These are phyloP conservation scores for Passer montanus DNA, from an alignment of 2,113 vertebrate species.

Conservation along the genomic window DNA sequence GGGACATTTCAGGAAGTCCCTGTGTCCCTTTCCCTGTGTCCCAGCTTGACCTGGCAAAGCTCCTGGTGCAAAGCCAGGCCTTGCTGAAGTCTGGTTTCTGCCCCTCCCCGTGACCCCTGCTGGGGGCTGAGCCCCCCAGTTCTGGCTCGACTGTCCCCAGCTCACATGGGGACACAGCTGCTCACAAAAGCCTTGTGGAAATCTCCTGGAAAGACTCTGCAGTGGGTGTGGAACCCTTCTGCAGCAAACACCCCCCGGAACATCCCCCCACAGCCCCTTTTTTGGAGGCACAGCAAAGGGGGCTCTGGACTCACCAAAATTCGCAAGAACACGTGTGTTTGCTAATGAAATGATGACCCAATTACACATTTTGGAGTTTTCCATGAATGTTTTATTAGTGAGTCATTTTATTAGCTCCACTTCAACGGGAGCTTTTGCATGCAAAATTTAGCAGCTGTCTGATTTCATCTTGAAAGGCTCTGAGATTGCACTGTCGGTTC, in stretches of 20 bases:
- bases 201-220: background rate
- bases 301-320: rapidly evolving
- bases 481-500: background rate
- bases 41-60: background rate
- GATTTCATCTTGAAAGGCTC: constrained; percentile 47
- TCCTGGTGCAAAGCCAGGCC: background rate
- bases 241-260: background rate
- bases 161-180: rapidly evolving
- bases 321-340: rapidly evolving
- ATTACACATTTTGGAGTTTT: constrained; percentile 48
- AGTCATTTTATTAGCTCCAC: constrained; percentile 52
- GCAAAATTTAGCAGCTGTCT: constrained; percentile 64
- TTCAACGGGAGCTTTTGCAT: constrained; percentile 45
- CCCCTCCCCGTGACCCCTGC: rapidly evolving
- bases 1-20: rapidly evolving
- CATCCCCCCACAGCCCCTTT: background rate
- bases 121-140: background rate
- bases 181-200: background rate
- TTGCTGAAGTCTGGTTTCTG: background rate
- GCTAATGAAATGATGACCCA: constrained; percentile 54
- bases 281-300: rapidly evolving
- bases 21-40: rapidly evolving
- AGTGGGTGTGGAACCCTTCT: background rate
- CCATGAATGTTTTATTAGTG: constrained; percentile 67
- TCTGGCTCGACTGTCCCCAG: rapidly evolving